phyloP scores from a whole-genome alignment of 2,888 invertebrate species.

The Sialis fuliginosa region DNA sequence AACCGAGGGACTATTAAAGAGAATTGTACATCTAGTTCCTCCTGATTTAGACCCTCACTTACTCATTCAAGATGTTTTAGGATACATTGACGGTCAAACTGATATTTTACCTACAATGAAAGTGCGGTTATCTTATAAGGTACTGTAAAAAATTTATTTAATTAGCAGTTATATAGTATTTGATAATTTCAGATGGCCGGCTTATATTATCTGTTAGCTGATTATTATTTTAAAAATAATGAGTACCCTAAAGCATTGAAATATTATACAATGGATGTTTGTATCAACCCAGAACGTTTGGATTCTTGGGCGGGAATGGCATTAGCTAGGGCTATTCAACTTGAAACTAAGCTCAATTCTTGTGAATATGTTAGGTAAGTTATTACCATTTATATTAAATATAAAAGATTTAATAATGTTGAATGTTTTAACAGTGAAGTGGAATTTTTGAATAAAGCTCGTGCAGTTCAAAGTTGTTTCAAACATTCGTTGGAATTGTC shows the following conservation, averaged over 20 bases:
- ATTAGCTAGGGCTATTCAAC: slow-evolving; percentile 54
- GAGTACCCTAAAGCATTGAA: slow-evolving; percentile 57
- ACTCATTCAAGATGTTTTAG: slow-evolving; percentile 39
- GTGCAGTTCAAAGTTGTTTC: slow-evolving; percentile 63
- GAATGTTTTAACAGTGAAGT: slow-evolving; percentile 25
- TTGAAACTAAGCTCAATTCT: slow-evolving; percentile 67
- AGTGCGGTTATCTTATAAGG: slow-evolving; percentile 27
- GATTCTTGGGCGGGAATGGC: slow-evolving; percentile 92
- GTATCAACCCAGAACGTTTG: slow-evolving; percentile 58
- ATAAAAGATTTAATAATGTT: background rate
- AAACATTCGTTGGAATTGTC: slow-evolving; percentile 60
- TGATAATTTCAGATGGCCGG: slow-evolving; percentile 37
- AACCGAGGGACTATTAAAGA: slow-evolving; percentile 53
- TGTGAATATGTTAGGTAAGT: slow-evolving; percentile 39
- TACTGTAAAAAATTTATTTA: background rate
- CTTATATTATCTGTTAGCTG: slow-evolving; percentile 80
- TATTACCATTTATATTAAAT: background rate
- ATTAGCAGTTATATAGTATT: background rate
- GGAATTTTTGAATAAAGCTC: slow-evolving; percentile 49
- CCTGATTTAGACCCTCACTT: slow-evolving; percentile 45
- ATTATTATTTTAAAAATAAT: slow-evolving; percentile 80
- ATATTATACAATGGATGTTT: slow-evolving; percentile 69
- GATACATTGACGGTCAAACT: slow-evolving; percentile 45
- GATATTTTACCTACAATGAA: slow-evolving; percentile 35
- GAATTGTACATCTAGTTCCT: slow-evolving; percentile 52